Percentiles rank a stretch among this genome's conserved stretches.
These are phyloP conservation scores for Pimephales promelas DNA, from an alignment of 2,113 vertebrate species.

Conservation along the genomic window DNA sequence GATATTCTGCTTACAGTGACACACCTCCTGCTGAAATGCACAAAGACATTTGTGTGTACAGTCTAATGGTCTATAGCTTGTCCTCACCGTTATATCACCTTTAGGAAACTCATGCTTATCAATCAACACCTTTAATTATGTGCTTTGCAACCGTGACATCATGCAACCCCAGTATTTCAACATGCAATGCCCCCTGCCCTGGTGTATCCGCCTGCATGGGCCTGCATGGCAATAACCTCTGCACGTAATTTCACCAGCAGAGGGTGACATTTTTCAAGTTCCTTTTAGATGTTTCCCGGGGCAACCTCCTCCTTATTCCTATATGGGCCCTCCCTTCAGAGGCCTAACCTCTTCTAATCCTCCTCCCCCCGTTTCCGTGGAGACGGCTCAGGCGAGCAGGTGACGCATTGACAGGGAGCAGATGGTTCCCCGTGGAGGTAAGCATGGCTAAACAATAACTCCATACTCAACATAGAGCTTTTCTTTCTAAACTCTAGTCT, in stretches of 20 bases:
- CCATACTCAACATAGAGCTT: constrained; percentile 83
- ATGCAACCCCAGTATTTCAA: not conserved
- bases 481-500: constrained; percentile 61
- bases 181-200: not conserved
- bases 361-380: constrained; percentile 81
- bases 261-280: constrained; percentile 67
- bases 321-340: constrained; percentile 66
- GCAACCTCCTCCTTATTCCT: constrained; percentile 55
- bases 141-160: not conserved
- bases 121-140: constrained; percentile 32
- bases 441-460: constrained; percentile 87
- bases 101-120: not conserved
- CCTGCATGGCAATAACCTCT: not conserved
- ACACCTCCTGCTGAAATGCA: not conserved
- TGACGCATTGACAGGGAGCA: constrained; percentile 99
- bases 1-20: constrained; percentile 54
- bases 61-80: constrained; percentile 4
- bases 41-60: constrained; percentile 14
- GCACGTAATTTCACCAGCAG: constrained; percentile 63
- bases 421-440: constrained; percentile 98
- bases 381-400: constrained; percentile 94
- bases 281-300: constrained; percentile 43
- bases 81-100: constrained; percentile 17
- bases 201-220: not conserved
- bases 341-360: constrained; percentile 76